Conservation (phyloP, 2,113 vertebrate species). For the Oostethus manadensis region DNA sequence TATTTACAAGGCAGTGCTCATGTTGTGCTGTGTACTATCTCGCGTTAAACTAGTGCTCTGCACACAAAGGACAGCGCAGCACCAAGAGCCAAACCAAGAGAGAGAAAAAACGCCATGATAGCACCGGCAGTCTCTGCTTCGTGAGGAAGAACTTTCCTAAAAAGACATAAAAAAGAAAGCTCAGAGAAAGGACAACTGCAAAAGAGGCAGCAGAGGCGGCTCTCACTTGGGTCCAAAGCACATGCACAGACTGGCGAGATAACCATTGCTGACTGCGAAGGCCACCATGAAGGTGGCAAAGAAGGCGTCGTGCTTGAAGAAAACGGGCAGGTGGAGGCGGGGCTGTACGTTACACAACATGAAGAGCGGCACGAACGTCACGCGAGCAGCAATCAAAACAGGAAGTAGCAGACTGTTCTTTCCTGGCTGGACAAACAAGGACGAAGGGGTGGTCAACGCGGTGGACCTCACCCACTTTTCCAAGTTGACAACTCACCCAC, state of each 20-base stretch:
- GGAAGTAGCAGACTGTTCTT: conserved; percentile 73
- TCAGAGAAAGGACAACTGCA: neutral
- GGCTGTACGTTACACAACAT: conserved; percentile 77
- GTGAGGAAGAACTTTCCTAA: conserved; percentile 74
- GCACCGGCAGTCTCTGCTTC: conserved; percentile 79
- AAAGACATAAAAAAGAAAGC: neutral
- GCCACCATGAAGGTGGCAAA: conserved; percentile 77
- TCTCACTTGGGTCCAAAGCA: conserved; percentile 77
- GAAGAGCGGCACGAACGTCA: conserved; percentile 76
- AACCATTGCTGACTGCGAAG: conserved; percentile 78
- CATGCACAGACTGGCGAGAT: conserved; percentile 81
- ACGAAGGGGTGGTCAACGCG: neutral
- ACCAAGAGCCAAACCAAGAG: conserved; percentile 79
- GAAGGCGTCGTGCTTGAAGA: conserved; percentile 73
- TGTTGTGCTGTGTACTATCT: neutral
- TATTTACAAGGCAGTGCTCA: neutral
- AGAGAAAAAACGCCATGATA: conserved; percentile 86
- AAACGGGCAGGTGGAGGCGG: conserved; percentile 51
- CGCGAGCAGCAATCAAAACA: conserved; percentile 57
- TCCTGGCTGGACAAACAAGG: conserved; percentile 19
- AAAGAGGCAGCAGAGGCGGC: too few species aligned
- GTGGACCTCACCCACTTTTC: too few species aligned
- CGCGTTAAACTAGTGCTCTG: conserved; percentile 34
- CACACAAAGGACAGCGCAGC: conserved; percentile 71
- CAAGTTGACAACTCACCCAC: conserved; percentile 76